Evolutionary conservation across 2,113 vertebrate species (phyloP).

Genomic region (Microcebus lehilahytsara): DNA sequence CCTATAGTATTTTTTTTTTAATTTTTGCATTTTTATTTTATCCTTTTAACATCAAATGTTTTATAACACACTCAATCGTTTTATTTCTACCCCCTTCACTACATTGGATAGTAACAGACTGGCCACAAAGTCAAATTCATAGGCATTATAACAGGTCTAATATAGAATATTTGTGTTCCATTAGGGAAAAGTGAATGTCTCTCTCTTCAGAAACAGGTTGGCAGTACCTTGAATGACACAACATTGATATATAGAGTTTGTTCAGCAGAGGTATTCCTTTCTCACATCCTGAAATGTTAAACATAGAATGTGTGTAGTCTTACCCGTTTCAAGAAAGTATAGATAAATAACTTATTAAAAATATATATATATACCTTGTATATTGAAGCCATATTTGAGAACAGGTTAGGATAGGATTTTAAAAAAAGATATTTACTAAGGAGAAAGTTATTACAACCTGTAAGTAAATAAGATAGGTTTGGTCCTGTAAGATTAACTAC

Average conservation of each 20-base stretch:
- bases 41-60: slow-evolving; percentile 42
- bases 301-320: slow-evolving; percentile 49
- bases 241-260: background rate
- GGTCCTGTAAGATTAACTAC: slow-evolving; percentile 54
- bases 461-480: slow-evolving; percentile 58
- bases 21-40: slow-evolving; percentile 55
- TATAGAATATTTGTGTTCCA: background rate
- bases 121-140: slow-evolving; percentile 27
- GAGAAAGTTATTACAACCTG: slow-evolving; percentile 40
- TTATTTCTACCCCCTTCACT: background rate
- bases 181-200: background rate
- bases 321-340: slow-evolving; percentile 61
- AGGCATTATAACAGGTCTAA: background rate
- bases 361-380: slow-evolving; percentile 71
- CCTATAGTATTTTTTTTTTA: background rate
- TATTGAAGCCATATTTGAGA: slow-evolving; percentile 48
- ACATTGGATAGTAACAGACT: slow-evolving; percentile 4
- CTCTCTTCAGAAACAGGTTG: background rate
- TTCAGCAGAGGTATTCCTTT: slow-evolving; percentile 23
- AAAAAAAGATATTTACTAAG: slow-evolving; percentile 22
- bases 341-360: slow-evolving; percentile 82
- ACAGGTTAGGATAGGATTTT: slow-evolving; percentile 37
- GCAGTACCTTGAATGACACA: background rate
- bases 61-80: slow-evolving; percentile 1
- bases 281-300: slow-evolving; percentile 60